Percentiles rank a stretch among this genome's conserved stretches.
phyloP scores from a whole-genome alignment of 1,140 invertebrate species.

The Atta colombica region DNA sequence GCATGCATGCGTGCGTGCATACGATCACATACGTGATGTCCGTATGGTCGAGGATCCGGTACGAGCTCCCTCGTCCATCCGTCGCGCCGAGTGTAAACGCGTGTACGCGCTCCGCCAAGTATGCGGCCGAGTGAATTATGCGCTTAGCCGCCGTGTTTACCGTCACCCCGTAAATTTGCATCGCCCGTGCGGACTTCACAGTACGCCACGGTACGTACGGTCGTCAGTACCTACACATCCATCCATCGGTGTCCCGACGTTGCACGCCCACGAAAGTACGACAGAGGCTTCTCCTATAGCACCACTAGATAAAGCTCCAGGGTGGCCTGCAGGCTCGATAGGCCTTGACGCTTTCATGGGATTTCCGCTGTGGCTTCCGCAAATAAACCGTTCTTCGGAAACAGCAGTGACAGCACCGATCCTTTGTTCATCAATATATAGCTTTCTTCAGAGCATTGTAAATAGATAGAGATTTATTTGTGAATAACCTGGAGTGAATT shows the following conservation, averaged over 20 bases:
- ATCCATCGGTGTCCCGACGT: conserved; percentile 40
- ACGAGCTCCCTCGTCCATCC: conserved; percentile 22
- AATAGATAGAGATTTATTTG: background rate
- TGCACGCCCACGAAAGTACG: conserved; percentile 27
- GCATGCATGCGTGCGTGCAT: background rate
- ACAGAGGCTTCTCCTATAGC: background rate
- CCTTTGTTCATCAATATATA: conserved; percentile 19
- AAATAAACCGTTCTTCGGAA: conserved; percentile 45
- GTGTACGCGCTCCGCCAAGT: conserved; percentile 67
- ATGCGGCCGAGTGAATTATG: conserved; percentile 73
- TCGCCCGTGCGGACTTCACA: conserved; percentile 48
- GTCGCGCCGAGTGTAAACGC: conserved; percentile 69
- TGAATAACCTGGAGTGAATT: background rate
- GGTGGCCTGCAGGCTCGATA: conserved; percentile 26
- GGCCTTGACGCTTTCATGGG: conserved; percentile 58
- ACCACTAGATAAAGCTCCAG: conserved; percentile 45
- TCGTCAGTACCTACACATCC: conserved; percentile 36
- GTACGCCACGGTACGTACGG: conserved; percentile 10
- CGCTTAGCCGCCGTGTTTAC: conserved; percentile 65
- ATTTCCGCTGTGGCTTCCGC: conserved; percentile 21
- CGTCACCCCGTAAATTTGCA: conserved; percentile 74
- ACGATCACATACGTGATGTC: background rate
- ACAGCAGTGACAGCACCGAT: background rate
- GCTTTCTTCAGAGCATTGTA: background rate
- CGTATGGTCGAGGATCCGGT: conserved; percentile 8